Conservation (phyloP, 2,888 invertebrate genomes). For the Sphaerophoria rueppellii region DNA sequence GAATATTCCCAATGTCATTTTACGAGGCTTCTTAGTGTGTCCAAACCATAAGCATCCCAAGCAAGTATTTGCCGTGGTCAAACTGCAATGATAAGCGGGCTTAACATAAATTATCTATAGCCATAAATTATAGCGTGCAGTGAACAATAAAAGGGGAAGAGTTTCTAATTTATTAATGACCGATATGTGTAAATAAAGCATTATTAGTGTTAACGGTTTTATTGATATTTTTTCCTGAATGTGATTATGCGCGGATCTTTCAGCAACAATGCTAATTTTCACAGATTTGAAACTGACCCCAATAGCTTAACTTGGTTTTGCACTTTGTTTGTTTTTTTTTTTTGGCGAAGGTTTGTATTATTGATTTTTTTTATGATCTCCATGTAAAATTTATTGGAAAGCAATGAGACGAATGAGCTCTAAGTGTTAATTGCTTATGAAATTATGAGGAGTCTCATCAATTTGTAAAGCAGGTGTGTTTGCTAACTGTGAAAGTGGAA, state of each 20-base stretch:
- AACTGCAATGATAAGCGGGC: not conserved
- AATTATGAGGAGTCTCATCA: not conserved
- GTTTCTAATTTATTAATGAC: not conserved
- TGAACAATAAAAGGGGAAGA: not conserved
- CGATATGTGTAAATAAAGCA: conserved; percentile 4
- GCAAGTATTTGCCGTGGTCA: not conserved
- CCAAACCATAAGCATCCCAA: too few species aligned
- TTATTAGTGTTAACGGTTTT: conserved; percentile 1
- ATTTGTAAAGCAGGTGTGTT: too few species aligned
- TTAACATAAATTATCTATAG: not conserved
- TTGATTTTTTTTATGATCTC: too few species aligned
- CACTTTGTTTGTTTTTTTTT: too few species aligned
- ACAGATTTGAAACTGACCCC: conserved; percentile 1
- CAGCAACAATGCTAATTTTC: not conserved
- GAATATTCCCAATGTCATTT: conserved; percentile 1
- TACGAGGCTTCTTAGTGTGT: not conserved
- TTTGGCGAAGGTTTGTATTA: not conserved
- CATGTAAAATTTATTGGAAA: not conserved
- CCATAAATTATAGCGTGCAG: not conserved
- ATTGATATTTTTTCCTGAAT: not conserved
- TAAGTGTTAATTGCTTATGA: conserved; percentile 2
- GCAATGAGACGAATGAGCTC: not conserved
- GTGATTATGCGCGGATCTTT: not conserved
- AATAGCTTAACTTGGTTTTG: not conserved
- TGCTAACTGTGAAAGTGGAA: too few species aligned